phyloP scores from a whole-genome alignment of 2,113 vertebrate species.

The Fregata magnificens region DNA sequence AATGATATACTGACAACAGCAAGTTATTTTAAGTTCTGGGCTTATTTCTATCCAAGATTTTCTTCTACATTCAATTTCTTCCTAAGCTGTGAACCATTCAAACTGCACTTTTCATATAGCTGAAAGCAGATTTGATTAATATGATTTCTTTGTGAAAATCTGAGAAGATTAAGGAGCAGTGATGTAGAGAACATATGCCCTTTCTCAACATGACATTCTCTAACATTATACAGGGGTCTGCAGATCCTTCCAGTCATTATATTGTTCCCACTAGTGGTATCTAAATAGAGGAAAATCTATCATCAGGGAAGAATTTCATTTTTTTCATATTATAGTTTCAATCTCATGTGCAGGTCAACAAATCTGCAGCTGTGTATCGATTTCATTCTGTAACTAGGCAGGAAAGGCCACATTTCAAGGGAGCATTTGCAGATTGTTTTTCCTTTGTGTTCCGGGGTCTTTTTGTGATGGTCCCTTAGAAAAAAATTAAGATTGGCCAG shows the following conservation, averaged over 20 bases:
- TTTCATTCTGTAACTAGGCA: slow-evolving; percentile 62
- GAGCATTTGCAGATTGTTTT: slow-evolving; percentile 67
- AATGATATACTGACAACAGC: slow-evolving; percentile 54
- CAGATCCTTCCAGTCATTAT: slow-evolving; percentile 64
- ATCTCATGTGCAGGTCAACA: slow-evolving; percentile 68
- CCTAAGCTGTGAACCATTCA: slow-evolving; percentile 73
- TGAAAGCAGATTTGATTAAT: slow-evolving; percentile 82
- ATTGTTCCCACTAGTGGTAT: slow-evolving; percentile 55
- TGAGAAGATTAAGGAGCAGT: slow-evolving; percentile 79
- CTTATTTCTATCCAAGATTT: slow-evolving; percentile 76
- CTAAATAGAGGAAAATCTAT: slow-evolving; percentile 57
- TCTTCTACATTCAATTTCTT: slow-evolving; percentile 74
- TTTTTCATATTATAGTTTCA: slow-evolving; percentile 62
- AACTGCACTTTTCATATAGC: slow-evolving; percentile 69
- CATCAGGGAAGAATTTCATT: slow-evolving; percentile 47
- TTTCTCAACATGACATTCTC: slow-evolving; percentile 70
- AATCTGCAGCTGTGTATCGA: slow-evolving; percentile 66
- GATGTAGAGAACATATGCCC: slow-evolving; percentile 61
- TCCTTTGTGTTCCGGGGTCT: neutral
- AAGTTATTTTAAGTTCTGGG: slow-evolving; percentile 68
- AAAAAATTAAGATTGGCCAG: slow-evolving; percentile 58
- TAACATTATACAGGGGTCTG: slow-evolving; percentile 37
- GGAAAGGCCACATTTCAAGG: slow-evolving; percentile 70
- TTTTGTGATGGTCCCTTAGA: slow-evolving; percentile 52
- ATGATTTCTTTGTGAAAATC: slow-evolving; percentile 78